phyloP scores from a whole-genome alignment of 2,113 vertebrate genomes.

The Cricetomys ansorgei region DNA sequence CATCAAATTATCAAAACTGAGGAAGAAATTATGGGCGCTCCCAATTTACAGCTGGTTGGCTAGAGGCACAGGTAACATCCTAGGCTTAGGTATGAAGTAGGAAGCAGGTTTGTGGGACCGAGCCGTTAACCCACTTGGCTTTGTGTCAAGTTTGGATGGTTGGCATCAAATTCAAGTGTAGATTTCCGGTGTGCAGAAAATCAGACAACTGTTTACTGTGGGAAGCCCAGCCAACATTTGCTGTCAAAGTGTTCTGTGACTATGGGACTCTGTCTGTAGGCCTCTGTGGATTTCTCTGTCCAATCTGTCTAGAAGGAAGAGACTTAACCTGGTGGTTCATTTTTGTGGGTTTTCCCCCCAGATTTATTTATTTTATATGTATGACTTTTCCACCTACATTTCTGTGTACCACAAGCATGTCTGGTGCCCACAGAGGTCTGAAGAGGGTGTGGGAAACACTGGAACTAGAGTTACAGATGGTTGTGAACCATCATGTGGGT shows the following conservation, averaged over 20 bases:
- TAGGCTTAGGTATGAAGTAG: background rate
- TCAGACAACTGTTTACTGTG: background rate
- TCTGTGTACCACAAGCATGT: background rate
- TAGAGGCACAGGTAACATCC: background rate
- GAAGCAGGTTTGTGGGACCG: background rate
- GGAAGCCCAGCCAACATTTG: background rate
- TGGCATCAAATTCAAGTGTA: background rate
- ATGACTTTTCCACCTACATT: background rate
- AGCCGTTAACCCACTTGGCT: background rate
- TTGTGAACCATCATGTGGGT: background rate
- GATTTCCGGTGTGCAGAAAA: background rate
- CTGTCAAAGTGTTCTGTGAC: background rate
- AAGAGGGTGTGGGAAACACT: background rate
- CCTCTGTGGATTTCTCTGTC: background rate
- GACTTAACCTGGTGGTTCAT: background rate
- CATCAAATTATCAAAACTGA: background rate
- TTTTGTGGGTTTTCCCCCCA: background rate
- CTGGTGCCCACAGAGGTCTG: background rate
- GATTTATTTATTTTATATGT: background rate
- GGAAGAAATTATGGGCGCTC: background rate
- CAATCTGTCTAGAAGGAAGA: background rate
- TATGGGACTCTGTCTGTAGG: background rate
- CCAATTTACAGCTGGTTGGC: background rate
- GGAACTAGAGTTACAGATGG: background rate
- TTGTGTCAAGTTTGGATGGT: background rate